Base-by-base conservation (phyloP, 2,888 invertebrate genomes). In the Ectemnius cavifrons region DNA sequence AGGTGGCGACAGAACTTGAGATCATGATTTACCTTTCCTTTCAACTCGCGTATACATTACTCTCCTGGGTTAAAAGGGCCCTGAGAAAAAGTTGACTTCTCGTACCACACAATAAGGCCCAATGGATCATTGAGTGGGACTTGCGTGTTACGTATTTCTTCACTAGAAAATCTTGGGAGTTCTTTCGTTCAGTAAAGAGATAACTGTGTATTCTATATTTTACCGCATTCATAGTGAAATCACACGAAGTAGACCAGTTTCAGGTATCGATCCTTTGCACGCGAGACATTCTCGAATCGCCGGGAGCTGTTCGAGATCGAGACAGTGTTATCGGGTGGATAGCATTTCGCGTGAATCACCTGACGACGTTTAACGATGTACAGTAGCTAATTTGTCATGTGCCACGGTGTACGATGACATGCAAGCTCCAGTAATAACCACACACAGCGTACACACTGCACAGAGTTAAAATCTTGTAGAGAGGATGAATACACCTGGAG, bases 271-370 rank as follows among this genome's bases (percentile, higher is more conserved):
- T 74, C 72, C 60, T 46, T 62, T 67, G 27, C 67, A 70, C 63
- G 60, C 47, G 73, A 71, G 71, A 62, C 66, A 28, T 81, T 67
- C 79, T 73, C 73, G 67, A 11, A 37, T 37, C 37, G 37, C 37
- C 37, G 37, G 37, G 8, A 8, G 37, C 8, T 37, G 8, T 6
- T 8, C 37, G 37, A 52, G 71, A 82, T 82, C 77, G 69, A 58
- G 72, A 58, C 58, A 62, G 70, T 82, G 70, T 81, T 81, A 81
- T 81, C 81, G 82, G 67, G 63, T 64, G 80, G 73, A 80, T 82
- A 82, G 75, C 78, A 67, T 82, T 82, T 83, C 82, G 71, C 81
- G 84, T 81, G 83, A 82, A 82, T 82, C 82, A 82, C 81, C 79
- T 79, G 81, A 20, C 72, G 82, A 79, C 84, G 72, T 81, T 82